Conservation (phyloP, 2,888 invertebrate genomes). For the Cynaeus angustus region DNA sequence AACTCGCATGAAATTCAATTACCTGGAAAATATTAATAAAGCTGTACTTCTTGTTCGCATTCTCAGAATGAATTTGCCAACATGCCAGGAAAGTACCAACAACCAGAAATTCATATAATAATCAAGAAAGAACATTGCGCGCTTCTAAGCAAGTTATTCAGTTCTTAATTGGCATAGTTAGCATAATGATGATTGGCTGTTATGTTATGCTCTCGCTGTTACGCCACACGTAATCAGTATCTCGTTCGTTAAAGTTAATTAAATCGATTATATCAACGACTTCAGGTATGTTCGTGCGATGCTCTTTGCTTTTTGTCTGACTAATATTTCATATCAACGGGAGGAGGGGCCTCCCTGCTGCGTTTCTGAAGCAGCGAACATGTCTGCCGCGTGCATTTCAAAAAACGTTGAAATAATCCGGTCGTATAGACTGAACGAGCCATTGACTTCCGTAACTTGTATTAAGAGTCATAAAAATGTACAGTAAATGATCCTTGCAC, state of each 20-base stretch:
- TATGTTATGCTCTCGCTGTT: constrained; percentile 51
- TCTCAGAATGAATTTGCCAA: constrained; percentile 23
- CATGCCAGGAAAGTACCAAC: constrained; percentile 10
- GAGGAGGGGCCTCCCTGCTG: constrained; percentile 10
- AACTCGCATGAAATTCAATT: constrained; percentile 44
- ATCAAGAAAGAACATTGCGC: constrained; percentile 42
- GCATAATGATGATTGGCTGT: constrained; percentile 57
- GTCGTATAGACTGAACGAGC: constrained; percentile 50
- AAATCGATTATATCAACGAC: constrained; percentile 32
- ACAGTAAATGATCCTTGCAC: constrained; percentile 49
- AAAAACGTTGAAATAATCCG: constrained; percentile 45
- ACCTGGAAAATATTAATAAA: constrained; percentile 48
- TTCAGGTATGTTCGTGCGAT: constrained; percentile 30
- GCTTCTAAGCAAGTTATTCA: constrained; percentile 42
- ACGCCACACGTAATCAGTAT: constrained; percentile 52
- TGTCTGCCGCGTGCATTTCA: constrained; percentile 29
- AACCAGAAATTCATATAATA: constrained; percentile 42
- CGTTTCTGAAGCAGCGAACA: constrained; percentile 27
- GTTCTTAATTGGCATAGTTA: constrained; percentile 50
- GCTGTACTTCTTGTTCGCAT: constrained; percentile 34
- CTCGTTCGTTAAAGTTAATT: constrained; percentile 48
- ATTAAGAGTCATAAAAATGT: constrained; percentile 49
- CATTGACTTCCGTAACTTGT: constrained; percentile 48
- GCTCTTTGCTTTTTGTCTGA: constrained; percentile 19
- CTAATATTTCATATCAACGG: constrained; percentile 20